A percentile compares a stretch with the other conserved stretches of the same genome.
These are phyloP conservation scores for Plebejus melissa DNA, from an alignment of 2,888 invertebrate species.

Conservation along the genomic window DNA sequence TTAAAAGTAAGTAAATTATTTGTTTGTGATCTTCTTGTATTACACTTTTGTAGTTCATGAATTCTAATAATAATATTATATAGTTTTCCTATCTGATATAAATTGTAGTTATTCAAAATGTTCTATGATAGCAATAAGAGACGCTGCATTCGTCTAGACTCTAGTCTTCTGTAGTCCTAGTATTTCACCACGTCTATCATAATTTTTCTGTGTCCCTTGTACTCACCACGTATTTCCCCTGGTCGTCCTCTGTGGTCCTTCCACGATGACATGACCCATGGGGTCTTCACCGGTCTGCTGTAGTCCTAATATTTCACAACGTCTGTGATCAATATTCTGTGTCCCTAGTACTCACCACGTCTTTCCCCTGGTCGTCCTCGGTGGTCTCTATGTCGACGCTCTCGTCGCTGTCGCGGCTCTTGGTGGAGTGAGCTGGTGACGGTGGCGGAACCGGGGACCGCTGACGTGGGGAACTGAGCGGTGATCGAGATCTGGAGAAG, in stretches of 20 bases:
- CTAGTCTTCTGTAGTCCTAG: not conserved
- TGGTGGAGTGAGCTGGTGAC: slow-evolving; percentile 55
- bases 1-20: too few species aligned
- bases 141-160: too few species aligned
- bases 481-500: slow-evolving; percentile 42
- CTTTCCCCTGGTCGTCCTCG: slow-evolving; percentile 80
- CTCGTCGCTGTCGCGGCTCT: slow-evolving; percentile 86
- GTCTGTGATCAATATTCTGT: not conserved
- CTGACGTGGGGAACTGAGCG: slow-evolving; percentile 53
- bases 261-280: not conserved
- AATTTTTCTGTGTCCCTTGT: not conserved
- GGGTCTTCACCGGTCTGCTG: not conserved
- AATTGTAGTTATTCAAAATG: too few species aligned
- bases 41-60: too few species aligned
- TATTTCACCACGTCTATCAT: not conserved
- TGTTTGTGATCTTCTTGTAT: too few species aligned
- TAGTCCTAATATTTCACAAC: not conserved
- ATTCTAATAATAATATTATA: too few species aligned
- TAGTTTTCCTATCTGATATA: too few species aligned
- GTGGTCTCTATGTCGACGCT: slow-evolving; percentile 93
- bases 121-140: too few species aligned
- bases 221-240: slow-evolving; percentile 56
- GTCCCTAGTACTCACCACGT: slow-evolving; percentile 52
- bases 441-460: slow-evolving; percentile 52
- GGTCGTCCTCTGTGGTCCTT: slow-evolving; percentile 87